Evolutionary conservation across 2,888 invertebrate genomes (phyloP).

Genomic region (Idaea straminata): DNA sequence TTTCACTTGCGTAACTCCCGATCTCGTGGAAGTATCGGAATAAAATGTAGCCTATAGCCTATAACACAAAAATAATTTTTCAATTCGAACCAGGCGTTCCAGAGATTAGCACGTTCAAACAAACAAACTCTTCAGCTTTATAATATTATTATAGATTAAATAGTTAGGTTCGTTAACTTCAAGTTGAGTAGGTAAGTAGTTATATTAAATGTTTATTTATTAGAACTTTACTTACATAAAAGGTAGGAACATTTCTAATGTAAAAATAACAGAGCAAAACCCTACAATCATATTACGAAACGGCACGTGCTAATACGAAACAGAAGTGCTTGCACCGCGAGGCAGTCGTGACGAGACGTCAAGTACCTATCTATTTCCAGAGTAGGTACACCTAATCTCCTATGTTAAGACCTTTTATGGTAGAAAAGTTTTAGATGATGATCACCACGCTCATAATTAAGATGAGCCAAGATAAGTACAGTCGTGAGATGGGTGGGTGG

Average conservation of each 20-base stretch:
- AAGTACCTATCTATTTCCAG: constrained; percentile 68
- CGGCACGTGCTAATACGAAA: constrained; percentile 42
- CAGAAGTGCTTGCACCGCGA: constrained; percentile 65
- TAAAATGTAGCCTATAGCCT: no score
- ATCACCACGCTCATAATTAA: constrained; percentile 79
- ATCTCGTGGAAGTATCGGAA: no score
- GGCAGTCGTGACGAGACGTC: constrained; percentile 70
- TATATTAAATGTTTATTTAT: no score
- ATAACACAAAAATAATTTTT: no score
- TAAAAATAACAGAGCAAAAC: background rate
- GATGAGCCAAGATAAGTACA: constrained; percentile 71
- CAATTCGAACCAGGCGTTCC: no score
- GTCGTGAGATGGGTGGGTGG: constrained; percentile 76
- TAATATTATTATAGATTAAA: no score
- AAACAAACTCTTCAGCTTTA: no score
- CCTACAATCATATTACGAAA: background rate
- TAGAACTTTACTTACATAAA: background rate
- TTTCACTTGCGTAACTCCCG: no score
- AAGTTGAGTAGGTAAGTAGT: no score
- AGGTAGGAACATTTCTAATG: background rate
- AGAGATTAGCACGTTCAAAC: no score
- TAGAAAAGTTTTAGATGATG: constrained; percentile 76
- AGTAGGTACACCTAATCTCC: constrained; percentile 68
- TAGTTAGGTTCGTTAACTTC: no score
- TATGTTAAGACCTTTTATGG: constrained; percentile 79